Evolutionary conservation across 1,140 invertebrate species (phyloP), one percentile per base, ranked within the genome.

Genomic region (Whitmania pigra): DNA sequence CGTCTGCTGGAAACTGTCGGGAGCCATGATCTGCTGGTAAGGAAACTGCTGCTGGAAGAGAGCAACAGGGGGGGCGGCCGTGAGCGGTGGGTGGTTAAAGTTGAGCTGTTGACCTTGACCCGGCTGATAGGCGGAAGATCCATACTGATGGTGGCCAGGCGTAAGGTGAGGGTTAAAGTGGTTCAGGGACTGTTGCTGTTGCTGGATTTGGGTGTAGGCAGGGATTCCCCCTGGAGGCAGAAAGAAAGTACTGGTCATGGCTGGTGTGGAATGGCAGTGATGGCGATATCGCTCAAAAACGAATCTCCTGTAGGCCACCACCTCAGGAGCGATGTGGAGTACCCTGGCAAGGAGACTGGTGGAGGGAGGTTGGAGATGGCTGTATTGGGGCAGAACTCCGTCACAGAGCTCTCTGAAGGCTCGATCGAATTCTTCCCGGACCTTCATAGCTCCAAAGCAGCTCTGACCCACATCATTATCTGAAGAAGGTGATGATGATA

Each of bases 341-440:
- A 97, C 91, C 76, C 93, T 88, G 74, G 92, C 92, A 74, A 95
- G 84, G 80, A 92, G 90, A 73, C 83, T 84, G 76, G 73, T 77
- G 67, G 53, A 15, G 71, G 66, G 15, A 13, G 31, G 29, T 71
- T 70, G 69, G 18, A 75, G 22, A 57, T 74, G 70, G 11, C 71
- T 36, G 75, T 80, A 78, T 49, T 80, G 78, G 27, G 80, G 81
- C 55, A 76, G 76, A 71, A 93, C 88, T 70, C 90, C 91, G 82
- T 90, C 88, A 75, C 88, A 87, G 72, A 97, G 85, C 74, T 88
- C 87, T 75, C 89, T 87, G 81, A 92, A 97, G 72, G 94, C 94
- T 85, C 92, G 93, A 82, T 95, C 93, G 84, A 97, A 98, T 71
- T 94, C 91, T 81, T 90, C 87, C 82, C 92, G 94, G 36, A 97